Conservation (phyloP, 2,113 vertebrate genomes). For the Callionymus lyra region DNA sequence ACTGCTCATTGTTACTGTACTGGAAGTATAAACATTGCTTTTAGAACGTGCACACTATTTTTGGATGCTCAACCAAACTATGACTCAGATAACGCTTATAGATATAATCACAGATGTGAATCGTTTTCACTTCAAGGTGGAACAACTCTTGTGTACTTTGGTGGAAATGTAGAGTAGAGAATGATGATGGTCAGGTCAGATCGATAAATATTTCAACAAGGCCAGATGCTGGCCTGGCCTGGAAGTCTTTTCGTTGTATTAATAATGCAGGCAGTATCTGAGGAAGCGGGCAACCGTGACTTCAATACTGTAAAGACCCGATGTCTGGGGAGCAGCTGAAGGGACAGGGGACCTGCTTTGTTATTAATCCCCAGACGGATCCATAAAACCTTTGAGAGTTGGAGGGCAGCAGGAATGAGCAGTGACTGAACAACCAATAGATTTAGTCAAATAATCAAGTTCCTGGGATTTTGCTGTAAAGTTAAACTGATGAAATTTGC, state of each 20-base stretch:
- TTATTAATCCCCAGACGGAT: constrained; percentile 41
- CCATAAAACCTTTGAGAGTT: constrained; percentile 17
- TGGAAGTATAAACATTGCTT: no score
- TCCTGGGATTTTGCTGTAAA: no score
- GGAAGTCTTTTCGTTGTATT: constrained; percentile 63
- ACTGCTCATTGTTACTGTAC: no score
- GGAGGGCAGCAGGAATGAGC: constrained; percentile 13
- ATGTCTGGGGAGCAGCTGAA: constrained; percentile 43
- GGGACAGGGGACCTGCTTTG: constrained; percentile 23
- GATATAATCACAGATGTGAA: no score
- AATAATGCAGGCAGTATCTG: constrained; percentile 62
- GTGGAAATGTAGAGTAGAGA: constrained; percentile 40
- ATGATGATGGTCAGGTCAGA: constrained; percentile 37
- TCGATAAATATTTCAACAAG: constrained; percentile 66
- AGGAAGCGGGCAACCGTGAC: constrained; percentile 43
- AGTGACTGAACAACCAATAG: no score
- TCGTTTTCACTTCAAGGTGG: constrained; percentile 1
- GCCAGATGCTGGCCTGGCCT: constrained; percentile 66
- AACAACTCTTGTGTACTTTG: constrained; percentile 14
- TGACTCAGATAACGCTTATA: no score
- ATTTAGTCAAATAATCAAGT: no score
- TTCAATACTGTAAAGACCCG: constrained; percentile 32
- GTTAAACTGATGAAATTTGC: no score
- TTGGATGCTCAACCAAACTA: no score
- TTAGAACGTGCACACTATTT: no score